These are phyloP conservation scores for Ceratitis capitata DNA, from an alignment of 1,140 invertebrate genomes.

Conservation along the genomic window DNA sequence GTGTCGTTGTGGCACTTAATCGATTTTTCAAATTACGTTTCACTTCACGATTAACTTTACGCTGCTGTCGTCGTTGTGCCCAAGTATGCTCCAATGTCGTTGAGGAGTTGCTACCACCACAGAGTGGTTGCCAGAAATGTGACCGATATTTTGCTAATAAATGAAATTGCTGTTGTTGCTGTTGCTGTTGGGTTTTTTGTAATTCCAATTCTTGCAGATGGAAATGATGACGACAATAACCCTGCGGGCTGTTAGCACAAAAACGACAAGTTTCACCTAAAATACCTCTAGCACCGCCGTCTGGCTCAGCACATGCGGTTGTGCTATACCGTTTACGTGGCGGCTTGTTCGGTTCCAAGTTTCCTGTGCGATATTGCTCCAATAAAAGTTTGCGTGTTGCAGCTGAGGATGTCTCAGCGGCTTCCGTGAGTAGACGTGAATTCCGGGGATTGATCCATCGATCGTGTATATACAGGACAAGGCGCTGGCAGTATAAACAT, in stretches of 20 bases:
- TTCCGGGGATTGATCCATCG: constrained; percentile 61
- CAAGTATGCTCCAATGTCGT: constrained; percentile 44
- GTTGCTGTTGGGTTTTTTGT: constrained; percentile 43
- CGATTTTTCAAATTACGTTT: constrained; percentile 55
- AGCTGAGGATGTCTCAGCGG: constrained; percentile 59
- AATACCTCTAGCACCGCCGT: constrained; percentile 27
- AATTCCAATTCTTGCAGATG: constrained; percentile 57
- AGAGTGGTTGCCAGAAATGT: constrained; percentile 13
- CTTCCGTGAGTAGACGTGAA: constrained; percentile 58
- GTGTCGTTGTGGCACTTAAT: constrained; percentile 47
- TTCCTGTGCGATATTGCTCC: constrained; percentile 44
- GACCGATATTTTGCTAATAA: neutral
- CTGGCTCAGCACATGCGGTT: constrained; percentile 1
- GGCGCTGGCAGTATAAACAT: constrained; percentile 62
- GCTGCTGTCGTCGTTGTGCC: constrained; percentile 51
- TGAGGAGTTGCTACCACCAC: constrained; percentile 30
- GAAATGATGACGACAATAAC: constrained; percentile 62
- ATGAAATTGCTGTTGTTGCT: constrained; percentile 23
- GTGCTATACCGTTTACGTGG: neutral
- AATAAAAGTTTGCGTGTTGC: constrained; percentile 45
- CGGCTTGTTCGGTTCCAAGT: neutral
- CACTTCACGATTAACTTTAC: constrained; percentile 54
- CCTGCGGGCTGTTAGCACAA: constrained; percentile 62
- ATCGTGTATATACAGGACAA: constrained; percentile 62
- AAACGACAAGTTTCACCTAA: constrained; percentile 59